These are phyloP conservation scores for Myotis brandtii DNA, from an alignment of 2,113 vertebrate species.

Conservation along the genomic window DNA sequence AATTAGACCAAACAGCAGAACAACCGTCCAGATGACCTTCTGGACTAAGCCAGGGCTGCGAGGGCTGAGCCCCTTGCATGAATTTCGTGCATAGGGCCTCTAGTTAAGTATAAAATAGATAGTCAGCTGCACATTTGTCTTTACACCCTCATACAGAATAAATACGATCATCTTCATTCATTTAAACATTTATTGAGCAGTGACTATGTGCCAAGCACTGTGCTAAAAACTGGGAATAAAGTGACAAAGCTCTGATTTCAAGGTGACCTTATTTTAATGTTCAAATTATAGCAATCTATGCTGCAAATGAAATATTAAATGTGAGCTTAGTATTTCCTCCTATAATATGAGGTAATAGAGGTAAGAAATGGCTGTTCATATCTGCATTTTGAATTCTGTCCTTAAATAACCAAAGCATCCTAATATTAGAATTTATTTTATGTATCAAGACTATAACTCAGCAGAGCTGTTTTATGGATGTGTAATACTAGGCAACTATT, in stretches of 20 bases:
- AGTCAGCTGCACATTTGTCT: not conserved
- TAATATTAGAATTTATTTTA: not conserved
- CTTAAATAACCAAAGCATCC: not conserved
- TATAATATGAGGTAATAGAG: not conserved
- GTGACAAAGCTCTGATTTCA: not conserved
- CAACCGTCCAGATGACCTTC: too few relatives aligned
- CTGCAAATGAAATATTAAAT: constrained; percentile 11
- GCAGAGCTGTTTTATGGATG: not conserved
- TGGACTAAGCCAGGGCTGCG: too few relatives aligned
- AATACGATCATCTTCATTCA: not conserved
- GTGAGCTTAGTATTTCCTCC: not conserved
- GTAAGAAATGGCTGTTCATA: not conserved
- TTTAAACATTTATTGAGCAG: not conserved
- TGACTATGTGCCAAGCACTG: not conserved
- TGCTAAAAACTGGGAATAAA: not conserved
- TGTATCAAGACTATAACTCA: not conserved
- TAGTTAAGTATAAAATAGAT: not conserved
- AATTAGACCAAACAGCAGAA: too few relatives aligned
- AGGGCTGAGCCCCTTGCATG: too few relatives aligned
- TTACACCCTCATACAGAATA: not conserved
- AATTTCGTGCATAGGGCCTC: too few relatives aligned
- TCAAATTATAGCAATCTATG: not conserved
- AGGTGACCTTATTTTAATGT: not conserved
- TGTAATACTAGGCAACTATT: not conserved
- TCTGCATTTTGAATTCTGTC: not conserved